Evolutionary conservation across 2,797 vertebrate species (phyloP).

Genomic region (Hozukius guyotensis): DNA sequence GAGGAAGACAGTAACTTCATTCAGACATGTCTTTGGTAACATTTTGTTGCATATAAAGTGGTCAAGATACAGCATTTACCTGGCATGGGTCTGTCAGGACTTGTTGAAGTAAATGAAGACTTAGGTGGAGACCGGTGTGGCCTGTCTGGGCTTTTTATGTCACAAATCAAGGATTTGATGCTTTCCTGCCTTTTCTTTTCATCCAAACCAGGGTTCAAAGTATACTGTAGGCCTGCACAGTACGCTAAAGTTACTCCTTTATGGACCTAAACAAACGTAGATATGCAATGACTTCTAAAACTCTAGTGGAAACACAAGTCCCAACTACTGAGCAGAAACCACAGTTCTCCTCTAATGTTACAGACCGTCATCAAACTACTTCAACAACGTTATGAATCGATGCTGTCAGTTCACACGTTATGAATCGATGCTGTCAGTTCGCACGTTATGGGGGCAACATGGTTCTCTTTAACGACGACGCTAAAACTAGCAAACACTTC

Average conservation of each 20-base stretch:
- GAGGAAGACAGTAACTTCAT: not conserved
- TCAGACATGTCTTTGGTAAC: not conserved
- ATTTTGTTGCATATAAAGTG: not conserved
- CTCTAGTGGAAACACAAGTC: not conserved
- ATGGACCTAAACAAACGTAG: not conserved
- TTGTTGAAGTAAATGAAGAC: not conserved
- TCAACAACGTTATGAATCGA: slow-evolving; percentile 50
- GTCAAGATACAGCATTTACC: not conserved
- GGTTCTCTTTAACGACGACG: not conserved
- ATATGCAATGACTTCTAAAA: not conserved
- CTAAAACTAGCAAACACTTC: not conserved
- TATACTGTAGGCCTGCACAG: not conserved
- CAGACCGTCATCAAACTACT: not conserved
- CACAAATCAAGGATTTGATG: not conserved
- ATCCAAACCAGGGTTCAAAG: not conserved
- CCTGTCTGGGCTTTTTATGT: not conserved
- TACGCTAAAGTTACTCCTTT: not conserved
- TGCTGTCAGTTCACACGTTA: slow-evolving; percentile 42
- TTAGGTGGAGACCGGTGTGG: not conserved
- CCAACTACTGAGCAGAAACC: not conserved
- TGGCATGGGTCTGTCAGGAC: not conserved
- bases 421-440: not conserved
- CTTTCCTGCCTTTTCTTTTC: not conserved
- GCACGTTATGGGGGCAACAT: slow-evolving; percentile 41
- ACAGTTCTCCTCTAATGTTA: not conserved